A percentile compares a stretch with the other conserved stretches of the same genome.
Conservation (phyloP, 2,797 vertebrate genomes). For the Lepus oiostolus region DNA sequence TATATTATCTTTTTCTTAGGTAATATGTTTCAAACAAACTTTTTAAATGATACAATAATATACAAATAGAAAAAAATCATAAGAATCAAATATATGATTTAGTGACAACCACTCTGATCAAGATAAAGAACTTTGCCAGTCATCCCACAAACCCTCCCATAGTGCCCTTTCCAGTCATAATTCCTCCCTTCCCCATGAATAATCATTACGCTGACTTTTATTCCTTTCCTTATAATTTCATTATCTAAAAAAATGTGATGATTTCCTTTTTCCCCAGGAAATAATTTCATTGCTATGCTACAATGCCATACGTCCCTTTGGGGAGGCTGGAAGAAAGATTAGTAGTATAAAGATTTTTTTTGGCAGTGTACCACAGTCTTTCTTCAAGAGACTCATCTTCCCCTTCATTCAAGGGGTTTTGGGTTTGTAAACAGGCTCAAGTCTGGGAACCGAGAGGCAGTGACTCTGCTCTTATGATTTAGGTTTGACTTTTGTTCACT, state of each 20-base stretch:
- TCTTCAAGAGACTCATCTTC: background rate
- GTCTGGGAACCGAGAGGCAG: too few species aligned
- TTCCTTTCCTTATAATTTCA: background rate
- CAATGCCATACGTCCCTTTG: background rate
- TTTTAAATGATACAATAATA: slow-evolving; percentile 47
- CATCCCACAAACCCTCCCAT: background rate
- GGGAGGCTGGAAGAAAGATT: background rate
- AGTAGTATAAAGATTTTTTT: background rate
- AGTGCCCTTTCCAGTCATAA: background rate
- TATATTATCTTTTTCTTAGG: background rate
- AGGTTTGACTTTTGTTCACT: background rate
- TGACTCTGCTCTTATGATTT: background rate
- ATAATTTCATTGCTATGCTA: background rate
- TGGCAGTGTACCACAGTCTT: background rate
- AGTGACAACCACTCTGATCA: background rate
- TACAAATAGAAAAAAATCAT: background rate
- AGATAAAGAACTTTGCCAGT: background rate
- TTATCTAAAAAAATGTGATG: slow-evolving; percentile 8
- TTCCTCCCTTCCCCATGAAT: background rate
- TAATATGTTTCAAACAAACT: background rate
- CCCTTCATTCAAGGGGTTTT: background rate
- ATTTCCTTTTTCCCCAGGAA: background rate
- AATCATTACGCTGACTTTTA: background rate
- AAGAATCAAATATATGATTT: background rate
- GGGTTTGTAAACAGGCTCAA: too few species aligned